Base-by-base conservation (phyloP, 2,797 vertebrate genomes). In the Miichthys miiuy region DNA sequence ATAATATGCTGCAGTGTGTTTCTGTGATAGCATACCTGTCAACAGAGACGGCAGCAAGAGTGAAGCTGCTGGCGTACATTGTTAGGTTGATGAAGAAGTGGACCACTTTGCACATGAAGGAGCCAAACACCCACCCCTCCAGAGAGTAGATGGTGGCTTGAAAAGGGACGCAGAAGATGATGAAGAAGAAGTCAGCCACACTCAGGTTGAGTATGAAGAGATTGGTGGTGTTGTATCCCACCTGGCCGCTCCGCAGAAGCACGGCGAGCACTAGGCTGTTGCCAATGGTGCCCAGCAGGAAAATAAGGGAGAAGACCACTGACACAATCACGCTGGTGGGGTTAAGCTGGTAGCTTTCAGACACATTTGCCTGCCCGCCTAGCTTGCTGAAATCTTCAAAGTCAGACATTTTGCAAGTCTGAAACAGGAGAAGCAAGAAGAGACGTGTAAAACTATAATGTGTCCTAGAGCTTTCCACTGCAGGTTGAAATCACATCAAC, bases 11-110 rank as follows among this genome's bases (percentile, higher is more conserved):
- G 34, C 34, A 38, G 34, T 38, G 34, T 38, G 34, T 38, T 38
- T 38, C 34, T 38, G 34, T 34, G 34, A 34, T 34, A 2, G 7
- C 87, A 0, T 83, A 97, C 96, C 96, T 96, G 96, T 97, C 96
- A 2, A 97, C 96, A 0, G 97, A 97, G 72, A 97, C 95, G 0
- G 96, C 96, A 0, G 96, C 96, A 10, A 97, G 92, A 0, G 97
- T 97, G 91, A 97, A 97, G 91, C 97, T 97, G 95, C 96, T 97
- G 77, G 97, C 96, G 0, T 97, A 97, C 97, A 97, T 97, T 86
- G 97, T 97, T 78, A 97, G 95, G 92, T 97, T 97, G 92, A 97
- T 97, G 89, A 97, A 96, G 92, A 97, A 97, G 90, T 97, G 96
- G 56, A 97, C 97, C 9, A 93, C 95, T 88, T 97, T 97, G 93